Evolutionary conservation across 35 echinoderm and acorn worm species (phyloP).

Genomic region (Stichopus chloronotus): DNA sequence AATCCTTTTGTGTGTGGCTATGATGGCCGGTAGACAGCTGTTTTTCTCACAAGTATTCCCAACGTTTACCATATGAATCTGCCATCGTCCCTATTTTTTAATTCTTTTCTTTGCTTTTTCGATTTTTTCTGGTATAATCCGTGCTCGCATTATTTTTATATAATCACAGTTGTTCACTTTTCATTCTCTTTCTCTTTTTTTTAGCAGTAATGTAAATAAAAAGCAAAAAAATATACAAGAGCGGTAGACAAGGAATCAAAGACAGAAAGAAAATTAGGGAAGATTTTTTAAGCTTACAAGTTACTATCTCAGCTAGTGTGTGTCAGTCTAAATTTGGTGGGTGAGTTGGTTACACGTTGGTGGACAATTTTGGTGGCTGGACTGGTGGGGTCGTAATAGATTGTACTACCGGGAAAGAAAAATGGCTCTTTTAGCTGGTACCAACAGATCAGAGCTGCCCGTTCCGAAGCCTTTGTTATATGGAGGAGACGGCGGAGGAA

Average conservation of each 20-base stretch:
- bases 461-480: constrained; percentile 33
- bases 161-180: constrained; percentile 62
- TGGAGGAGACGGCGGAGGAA: background rate
- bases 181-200: background rate
- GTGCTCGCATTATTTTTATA: constrained; percentile 40
- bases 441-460: background rate
- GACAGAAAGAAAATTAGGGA: background rate
- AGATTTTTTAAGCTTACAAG: constrained; percentile 39
- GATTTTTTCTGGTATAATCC: constrained; percentile 44
- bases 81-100: constrained; percentile 3
- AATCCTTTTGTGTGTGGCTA: constrained; percentile 29
- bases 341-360: constrained; percentile 37
- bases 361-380: constrained; percentile 33
- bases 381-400: constrained; percentile 1
- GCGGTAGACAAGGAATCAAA: background rate
- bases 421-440: constrained; percentile 34
- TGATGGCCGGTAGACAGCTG: constrained; percentile 29
- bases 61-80: constrained; percentile 55
- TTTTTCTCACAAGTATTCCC: constrained; percentile 11
- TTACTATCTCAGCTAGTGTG: constrained; percentile 13
- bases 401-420: constrained; percentile 28
- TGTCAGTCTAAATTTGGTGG: constrained; percentile 49
- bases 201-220: constrained; percentile 44
- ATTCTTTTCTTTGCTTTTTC: background rate
- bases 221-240: constrained; percentile 5